These are phyloP conservation scores for Chymomyza amoena DNA, from an alignment of 2,888 invertebrate species.

Conservation along the genomic window DNA sequence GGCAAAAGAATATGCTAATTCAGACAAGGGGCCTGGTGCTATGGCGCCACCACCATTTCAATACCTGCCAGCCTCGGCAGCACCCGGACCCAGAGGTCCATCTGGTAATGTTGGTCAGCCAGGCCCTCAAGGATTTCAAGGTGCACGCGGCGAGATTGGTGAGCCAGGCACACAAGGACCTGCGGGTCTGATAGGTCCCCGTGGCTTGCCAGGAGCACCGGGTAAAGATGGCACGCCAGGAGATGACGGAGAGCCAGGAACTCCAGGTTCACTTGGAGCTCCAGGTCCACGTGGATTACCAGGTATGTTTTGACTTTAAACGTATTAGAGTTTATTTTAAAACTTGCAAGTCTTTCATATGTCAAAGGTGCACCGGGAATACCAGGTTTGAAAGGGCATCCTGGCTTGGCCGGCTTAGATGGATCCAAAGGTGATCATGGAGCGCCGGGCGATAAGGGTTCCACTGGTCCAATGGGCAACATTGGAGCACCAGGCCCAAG, in stretches of 20 bases:
- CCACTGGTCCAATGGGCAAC: constrained; percentile 85
- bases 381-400: constrained; percentile 90
- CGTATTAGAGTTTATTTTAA: neutral
- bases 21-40: constrained; percentile 87
- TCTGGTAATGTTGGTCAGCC: constrained; percentile 83
- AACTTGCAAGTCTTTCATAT: neutral
- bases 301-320: constrained; percentile 73
- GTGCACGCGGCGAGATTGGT: constrained; percentile 88
- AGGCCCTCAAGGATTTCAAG: constrained; percentile 90
- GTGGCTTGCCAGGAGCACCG: constrained; percentile 86
- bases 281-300: constrained; percentile 86
- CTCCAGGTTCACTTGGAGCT: constrained; percentile 85
- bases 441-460: constrained; percentile 86
- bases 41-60: constrained; percentile 83
- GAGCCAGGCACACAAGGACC: constrained; percentile 87
- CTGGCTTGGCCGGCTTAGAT: constrained; percentile 88
- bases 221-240: constrained; percentile 87
- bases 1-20: constrained; percentile 84
- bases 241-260: constrained; percentile 89
- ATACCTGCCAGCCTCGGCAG: constrained; percentile 89
- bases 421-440: constrained; percentile 91
- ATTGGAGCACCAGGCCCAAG: constrained; percentile 84
- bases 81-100: constrained; percentile 89
- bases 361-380: constrained; percentile 83
- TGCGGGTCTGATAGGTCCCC: constrained; percentile 85